Base-by-base conservation (phyloP, 1,140 invertebrate genomes). In the Streblospio benedicti region DNA sequence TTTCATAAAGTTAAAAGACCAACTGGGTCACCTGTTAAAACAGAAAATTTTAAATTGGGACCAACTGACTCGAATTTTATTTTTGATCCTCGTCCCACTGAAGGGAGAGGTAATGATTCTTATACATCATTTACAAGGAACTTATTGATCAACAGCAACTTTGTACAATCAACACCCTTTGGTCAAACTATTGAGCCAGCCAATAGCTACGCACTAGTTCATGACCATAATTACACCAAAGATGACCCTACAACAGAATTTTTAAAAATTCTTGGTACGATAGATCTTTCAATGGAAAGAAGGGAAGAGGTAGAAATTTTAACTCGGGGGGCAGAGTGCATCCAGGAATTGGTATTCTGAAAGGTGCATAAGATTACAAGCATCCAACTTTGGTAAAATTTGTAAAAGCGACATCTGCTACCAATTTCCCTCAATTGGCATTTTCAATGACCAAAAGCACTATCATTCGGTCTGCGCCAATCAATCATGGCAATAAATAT, bases 371-470 rank as follows among this genome's bases (percentile, higher is more conserved):
- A 25, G 59, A 43, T 31, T 70, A 12, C 33, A 50, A 9, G 62
- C 63, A 25, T 69, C 66, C 6, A 61, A 51, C n/a, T 68, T 65
- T 63, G 66, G 65, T 2, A 54, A 56, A 16, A 67, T 67, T 27
- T 62, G 62, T 25, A n/a, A 67, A 66, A 54, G 59, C 63, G 20
- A 64, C 62, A 12, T 57, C 60, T 4, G 23, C 25, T 49, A 66
- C 65, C 3, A 33, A 68, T 52, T 30, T 49, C 28, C 16, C 16
- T 12, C 65, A 61, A 50, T 35, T 65, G 9, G 65, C 65, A 45
- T 28, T 33, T 5, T 49, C 43, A 41, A 28, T 31, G 27, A 47
- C 33, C 5, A 18, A 18, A 16, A 16, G 51, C 4, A 27, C 16
- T 4, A 9, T 52, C 35, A 49, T 64, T 12, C 43, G 44, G n/a